phyloP scores from a whole-genome alignment of 2,888 invertebrate genomes.

The Epinotia bilunana region DNA sequence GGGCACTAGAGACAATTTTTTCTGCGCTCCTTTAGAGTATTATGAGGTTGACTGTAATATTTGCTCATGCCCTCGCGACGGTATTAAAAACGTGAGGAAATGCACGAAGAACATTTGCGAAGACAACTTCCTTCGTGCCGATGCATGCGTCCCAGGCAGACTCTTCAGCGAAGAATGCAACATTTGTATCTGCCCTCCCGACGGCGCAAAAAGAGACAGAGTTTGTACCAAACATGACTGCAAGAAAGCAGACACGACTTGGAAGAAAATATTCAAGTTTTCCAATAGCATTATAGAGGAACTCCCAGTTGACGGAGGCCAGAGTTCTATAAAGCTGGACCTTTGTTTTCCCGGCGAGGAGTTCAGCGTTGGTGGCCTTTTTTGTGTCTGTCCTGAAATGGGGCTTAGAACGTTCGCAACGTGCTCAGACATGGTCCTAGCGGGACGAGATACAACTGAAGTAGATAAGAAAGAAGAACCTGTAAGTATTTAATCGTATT shows the following conservation, averaged over 20 bases:
- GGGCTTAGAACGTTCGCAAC: constrained; percentile 70
- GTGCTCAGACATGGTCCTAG: constrained; percentile 64
- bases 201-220: constrained; percentile 66
- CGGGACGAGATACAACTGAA: constrained; percentile 47
- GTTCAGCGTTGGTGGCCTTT: constrained; percentile 70
- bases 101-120: constrained; percentile 79
- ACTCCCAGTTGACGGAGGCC: constrained; percentile 49
- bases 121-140: constrained; percentile 64
- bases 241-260: constrained; percentile 56
- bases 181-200: constrained; percentile 75
- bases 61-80: constrained; percentile 71
- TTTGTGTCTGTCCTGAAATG: constrained; percentile 76
- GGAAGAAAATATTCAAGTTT: constrained; percentile 66
- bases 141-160: constrained; percentile 66
- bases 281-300: constrained; percentile 61
- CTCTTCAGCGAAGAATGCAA: constrained; percentile 76
- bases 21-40: constrained; percentile 71
- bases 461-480: not conserved
- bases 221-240: constrained; percentile 71
- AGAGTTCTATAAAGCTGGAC: constrained; percentile 61
- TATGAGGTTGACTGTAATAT: constrained; percentile 76
- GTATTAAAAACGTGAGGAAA: constrained; percentile 71
- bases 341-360: constrained; percentile 77
- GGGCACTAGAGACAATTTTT: constrained; percentile 53
- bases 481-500: constrained; percentile 1